Conservation (phyloP, 2,888 invertebrate genomes). For the Sesamia inferens region DNA sequence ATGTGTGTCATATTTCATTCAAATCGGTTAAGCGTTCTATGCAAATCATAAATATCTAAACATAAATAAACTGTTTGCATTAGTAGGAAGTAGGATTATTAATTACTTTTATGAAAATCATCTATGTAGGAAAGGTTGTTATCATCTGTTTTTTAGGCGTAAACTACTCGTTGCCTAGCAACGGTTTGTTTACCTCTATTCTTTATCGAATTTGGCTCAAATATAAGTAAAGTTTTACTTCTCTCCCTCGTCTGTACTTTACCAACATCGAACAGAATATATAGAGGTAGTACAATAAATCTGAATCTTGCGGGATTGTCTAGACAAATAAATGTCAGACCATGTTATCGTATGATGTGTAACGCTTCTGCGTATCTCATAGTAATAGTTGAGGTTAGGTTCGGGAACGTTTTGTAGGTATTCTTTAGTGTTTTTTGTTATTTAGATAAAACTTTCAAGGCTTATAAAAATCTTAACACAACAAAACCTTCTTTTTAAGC, state of each 20-base stretch:
- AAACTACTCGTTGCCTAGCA: too few species aligned
- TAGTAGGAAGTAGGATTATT: too few species aligned
- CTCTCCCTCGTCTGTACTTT: conserved; percentile 14
- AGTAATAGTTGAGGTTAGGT: conserved; percentile 2
- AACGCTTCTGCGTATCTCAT: conserved; percentile 25
- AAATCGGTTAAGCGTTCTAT: too few species aligned
- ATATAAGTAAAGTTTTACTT: conserved; percentile 40
- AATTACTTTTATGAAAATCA: too few species aligned
- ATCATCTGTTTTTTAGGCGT: too few species aligned
- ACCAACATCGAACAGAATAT: conserved; percentile 35
- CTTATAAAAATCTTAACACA: not conserved
- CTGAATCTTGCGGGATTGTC: conserved; percentile 61
- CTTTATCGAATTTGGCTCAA: too few species aligned
- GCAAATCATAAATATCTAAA: too few species aligned
- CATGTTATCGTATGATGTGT: conserved; percentile 46
- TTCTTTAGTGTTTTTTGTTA: conserved; percentile 14
- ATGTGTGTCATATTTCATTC: too few species aligned
- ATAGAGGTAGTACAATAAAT: conserved; percentile 57
- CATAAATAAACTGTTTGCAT: too few species aligned
- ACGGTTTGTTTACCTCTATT: too few species aligned
- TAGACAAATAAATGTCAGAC: conserved; percentile 63
- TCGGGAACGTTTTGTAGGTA: conserved; percentile 1
- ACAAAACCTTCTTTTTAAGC: not conserved
- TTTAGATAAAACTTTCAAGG: not conserved
- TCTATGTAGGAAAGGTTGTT: too few species aligned